phyloP scores from a whole-genome alignment of 2,797 vertebrate genomes.

The Myotis planiceps region DNA sequence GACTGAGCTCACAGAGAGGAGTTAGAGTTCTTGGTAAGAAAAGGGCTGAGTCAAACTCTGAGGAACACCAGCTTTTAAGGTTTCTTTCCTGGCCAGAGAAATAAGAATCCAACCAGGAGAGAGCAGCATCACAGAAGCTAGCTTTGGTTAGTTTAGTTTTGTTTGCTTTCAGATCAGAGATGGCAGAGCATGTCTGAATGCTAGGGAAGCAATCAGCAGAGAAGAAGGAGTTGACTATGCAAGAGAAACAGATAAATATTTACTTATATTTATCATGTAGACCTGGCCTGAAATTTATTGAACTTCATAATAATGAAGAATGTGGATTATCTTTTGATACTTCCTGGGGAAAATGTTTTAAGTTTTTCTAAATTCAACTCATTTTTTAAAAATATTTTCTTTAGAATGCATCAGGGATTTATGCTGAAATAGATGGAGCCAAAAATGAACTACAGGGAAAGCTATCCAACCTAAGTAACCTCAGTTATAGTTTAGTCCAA shows the following conservation, averaged over 20 bases:
- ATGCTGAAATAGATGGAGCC: conserved; percentile 96
- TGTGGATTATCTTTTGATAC: background rate
- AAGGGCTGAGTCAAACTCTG: background rate
- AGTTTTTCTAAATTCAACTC: conserved; percentile 12
- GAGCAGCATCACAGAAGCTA: background rate
- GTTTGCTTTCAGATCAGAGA: background rate
- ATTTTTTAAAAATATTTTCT: conserved; percentile 29
- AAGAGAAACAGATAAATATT: background rate
- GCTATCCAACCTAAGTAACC: conserved; percentile 90
- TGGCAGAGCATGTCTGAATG: background rate
- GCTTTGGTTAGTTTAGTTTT: background rate
- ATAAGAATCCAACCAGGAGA: background rate
- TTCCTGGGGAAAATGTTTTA: background rate
- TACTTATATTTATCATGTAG: background rate
- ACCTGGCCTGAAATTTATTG: background rate
- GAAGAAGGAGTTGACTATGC: background rate
- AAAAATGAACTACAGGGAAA: conserved; percentile 89
- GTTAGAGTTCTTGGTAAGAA: background rate
- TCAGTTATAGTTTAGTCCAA: conserved; percentile 91
- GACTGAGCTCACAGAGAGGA: background rate
- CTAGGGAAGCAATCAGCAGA: background rate
- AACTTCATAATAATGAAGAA: background rate
- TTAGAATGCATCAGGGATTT: conserved; percentile 92
- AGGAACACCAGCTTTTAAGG: background rate
- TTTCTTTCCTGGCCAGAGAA: background rate